Evolutionary conservation across 2,797 vertebrate species (phyloP).

Genomic region (Apogon talboti): DNA sequence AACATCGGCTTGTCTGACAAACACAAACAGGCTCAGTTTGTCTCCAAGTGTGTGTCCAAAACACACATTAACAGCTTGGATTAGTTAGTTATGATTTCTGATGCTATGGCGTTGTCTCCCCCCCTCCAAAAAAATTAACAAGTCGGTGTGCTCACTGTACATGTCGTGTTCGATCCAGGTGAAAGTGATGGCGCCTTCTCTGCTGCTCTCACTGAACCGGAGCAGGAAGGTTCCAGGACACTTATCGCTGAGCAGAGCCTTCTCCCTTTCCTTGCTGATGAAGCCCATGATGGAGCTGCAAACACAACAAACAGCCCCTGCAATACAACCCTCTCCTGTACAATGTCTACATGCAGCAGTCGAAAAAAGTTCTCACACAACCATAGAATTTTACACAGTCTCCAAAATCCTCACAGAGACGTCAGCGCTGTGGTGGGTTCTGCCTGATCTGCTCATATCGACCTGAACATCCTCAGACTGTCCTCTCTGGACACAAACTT

Average conservation of each 20-base stretch:
- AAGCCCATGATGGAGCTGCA: slow-evolving; percentile 94
- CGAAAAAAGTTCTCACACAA: background rate
- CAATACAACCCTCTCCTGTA: too few species aligned
- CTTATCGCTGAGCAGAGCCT: slow-evolving; percentile 87
- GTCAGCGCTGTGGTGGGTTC: too few species aligned
- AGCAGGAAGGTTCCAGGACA: slow-evolving; percentile 92
- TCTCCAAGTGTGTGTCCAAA: too few species aligned
- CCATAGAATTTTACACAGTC: too few species aligned
- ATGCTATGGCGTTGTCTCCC: too few species aligned
- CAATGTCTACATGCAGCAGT: background rate
- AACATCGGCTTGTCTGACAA: slow-evolving; percentile 84
- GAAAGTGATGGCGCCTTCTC: slow-evolving; percentile 94
- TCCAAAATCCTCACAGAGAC: too few species aligned
- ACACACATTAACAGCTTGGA: too few species aligned
- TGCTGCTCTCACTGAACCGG: slow-evolving; percentile 95
- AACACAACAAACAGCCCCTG: background rate
- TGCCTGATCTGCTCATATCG: too few species aligned
- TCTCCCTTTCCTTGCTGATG: slow-evolving; percentile 92
- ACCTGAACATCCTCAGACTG: too few species aligned
- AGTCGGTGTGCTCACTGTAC: slow-evolving; percentile 48
- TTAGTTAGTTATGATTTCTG: too few species aligned
- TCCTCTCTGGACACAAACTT: too few species aligned
- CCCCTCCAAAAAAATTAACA: too few species aligned
- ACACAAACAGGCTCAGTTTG: background rate
- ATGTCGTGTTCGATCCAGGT: slow-evolving; percentile 87